A percentile compares a stretch with the other conserved stretches of the same genome.
Conservation (phyloP, 23 tunicate genomes). For the Diplosoma virens region DNA sequence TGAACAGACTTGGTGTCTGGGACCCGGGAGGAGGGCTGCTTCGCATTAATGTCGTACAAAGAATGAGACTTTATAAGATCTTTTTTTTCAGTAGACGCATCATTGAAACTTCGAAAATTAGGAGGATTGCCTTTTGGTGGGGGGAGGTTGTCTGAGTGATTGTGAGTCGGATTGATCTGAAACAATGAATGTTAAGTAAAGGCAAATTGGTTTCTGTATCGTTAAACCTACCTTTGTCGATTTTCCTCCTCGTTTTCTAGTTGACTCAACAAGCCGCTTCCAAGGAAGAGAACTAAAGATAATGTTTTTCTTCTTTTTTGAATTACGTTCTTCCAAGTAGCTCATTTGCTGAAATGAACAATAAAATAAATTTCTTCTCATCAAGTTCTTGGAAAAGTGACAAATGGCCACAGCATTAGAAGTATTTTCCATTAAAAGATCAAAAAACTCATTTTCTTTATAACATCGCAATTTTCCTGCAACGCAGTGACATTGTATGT, state of each 20-base stretch:
- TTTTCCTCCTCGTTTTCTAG: constrained; percentile 55
- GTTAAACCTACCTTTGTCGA: constrained; percentile 34
- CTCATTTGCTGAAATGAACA: constrained; percentile 48
- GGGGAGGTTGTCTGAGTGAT: constrained; percentile 46
- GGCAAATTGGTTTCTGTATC: background rate
- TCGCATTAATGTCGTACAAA: constrained; percentile 60
- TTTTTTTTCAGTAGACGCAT: constrained; percentile 20
- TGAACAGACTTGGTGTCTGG: constrained; percentile 41
- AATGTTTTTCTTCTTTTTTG: constrained; percentile 57
- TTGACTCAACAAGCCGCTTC: constrained; percentile 79
- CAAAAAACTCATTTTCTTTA: no score
- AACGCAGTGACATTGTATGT: no score
- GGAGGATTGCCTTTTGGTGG: constrained; percentile 8
- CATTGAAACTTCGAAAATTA: constrained; percentile 12
- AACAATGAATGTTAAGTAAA: background rate
- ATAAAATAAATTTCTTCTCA: no score
- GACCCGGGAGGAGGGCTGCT: background rate
- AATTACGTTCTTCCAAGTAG: constrained; percentile 37
- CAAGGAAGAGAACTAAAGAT: constrained; percentile 68
- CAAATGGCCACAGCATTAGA: no score
- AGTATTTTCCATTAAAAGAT: no score
- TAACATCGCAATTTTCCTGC: no score
- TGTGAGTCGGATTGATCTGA: constrained; percentile 67
- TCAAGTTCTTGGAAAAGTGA: no score
- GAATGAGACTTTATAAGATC: constrained; percentile 66